Conservation (phyloP, 2,888 invertebrate genomes). For the Ectobius pallidus region DNA sequence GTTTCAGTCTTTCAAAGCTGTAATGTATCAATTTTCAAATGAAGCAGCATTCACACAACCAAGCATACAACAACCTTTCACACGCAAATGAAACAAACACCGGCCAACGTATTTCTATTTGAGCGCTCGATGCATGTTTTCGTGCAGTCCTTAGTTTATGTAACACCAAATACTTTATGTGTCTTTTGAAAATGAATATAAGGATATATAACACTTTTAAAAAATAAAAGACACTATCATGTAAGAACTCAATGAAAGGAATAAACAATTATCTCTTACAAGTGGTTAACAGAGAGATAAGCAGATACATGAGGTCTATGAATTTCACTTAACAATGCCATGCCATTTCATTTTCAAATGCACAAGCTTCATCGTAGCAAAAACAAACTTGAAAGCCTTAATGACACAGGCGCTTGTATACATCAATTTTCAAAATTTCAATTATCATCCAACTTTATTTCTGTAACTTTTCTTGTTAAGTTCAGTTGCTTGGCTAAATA, state of each 20-base stretch:
- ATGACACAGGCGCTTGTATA: not conserved
- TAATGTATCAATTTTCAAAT: constrained; percentile 8
- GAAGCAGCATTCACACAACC: not conserved
- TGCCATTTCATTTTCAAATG: not conserved
- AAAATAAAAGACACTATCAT: not conserved
- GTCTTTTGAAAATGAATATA: constrained; percentile 1
- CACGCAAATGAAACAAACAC: constrained; percentile 10
- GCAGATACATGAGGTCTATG: not conserved
- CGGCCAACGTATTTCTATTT: not conserved
- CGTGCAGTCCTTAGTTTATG: not conserved
- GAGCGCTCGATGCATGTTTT: not conserved
- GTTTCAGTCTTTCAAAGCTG: constrained; percentile 25
- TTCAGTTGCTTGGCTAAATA: constrained; percentile 26
- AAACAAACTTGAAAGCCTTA: not conserved
- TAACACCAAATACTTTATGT: constrained; percentile 5
- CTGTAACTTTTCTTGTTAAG: constrained; percentile 33
- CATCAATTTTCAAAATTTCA: not conserved
- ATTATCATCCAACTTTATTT: not conserved
- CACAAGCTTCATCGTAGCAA: not conserved
- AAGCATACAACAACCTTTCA: not conserved
- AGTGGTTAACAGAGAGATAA: not conserved
- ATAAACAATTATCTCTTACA: not conserved
- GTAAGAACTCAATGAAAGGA: not conserved
- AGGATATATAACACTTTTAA: not conserved
- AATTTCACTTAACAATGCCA: constrained; percentile 15